Conservation (phyloP, 2,797 vertebrate species). For the Thunnus albacares region DNA sequence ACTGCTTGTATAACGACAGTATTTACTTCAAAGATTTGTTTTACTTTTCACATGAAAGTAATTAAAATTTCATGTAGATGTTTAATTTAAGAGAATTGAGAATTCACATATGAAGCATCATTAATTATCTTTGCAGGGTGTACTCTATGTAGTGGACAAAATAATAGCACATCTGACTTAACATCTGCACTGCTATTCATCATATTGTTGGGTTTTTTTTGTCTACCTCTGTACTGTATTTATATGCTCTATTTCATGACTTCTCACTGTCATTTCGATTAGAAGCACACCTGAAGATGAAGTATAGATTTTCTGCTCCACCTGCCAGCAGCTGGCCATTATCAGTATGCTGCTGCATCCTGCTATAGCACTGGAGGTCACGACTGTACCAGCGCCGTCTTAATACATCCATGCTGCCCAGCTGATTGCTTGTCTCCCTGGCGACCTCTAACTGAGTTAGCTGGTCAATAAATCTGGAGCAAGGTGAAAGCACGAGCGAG, state of each 20-base stretch:
- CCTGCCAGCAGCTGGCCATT: constrained; percentile 27
- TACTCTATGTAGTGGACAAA: no score
- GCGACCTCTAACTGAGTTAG: constrained; percentile 63
- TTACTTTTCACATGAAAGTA: neutral
- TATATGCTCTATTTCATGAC: constrained; percentile 6
- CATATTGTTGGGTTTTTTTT: neutral
- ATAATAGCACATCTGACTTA: neutral
- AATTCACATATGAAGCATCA: no score
- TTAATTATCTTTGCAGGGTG: neutral
- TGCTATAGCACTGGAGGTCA: constrained; percentile 62
- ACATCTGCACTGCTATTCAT: neutral
- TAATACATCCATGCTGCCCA: neutral
- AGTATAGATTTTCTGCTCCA: constrained; percentile 56
- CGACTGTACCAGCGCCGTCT: neutral
- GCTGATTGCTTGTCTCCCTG: constrained; percentile 67
- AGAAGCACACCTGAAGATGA: constrained; percentile 47
- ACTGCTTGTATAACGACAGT: constrained; percentile 10
- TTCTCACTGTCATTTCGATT: constrained; percentile 24
- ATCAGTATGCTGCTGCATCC: constrained; percentile 55
- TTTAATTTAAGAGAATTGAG: neutral
- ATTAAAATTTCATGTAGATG: neutral
- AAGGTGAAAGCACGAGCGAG: neutral
- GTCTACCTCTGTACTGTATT: neutral
- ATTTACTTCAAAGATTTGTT: constrained; percentile 12
- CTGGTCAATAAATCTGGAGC: constrained; percentile 52